Evolutionary conservation across 2,113 vertebrate genomes (phyloP).

Genomic region (Leucosticte australis): DNA sequence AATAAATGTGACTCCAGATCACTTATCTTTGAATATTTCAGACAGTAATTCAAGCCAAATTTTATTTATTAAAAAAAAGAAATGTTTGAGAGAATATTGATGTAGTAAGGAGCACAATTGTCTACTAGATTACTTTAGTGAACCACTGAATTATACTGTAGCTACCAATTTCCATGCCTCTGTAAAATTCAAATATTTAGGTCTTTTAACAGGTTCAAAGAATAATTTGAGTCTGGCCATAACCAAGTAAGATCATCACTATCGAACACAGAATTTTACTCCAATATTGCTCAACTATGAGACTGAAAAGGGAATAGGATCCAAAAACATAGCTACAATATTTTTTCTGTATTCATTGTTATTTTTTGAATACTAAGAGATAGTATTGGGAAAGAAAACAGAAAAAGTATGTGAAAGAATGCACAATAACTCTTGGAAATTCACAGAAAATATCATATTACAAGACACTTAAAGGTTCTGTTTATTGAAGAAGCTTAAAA

Average conservation of each 20-base stretch:
- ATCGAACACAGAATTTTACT: background rate
- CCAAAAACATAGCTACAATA: background rate
- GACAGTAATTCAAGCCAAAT: background rate
- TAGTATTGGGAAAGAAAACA: background rate
- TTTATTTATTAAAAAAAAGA: background rate
- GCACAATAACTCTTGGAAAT: background rate
- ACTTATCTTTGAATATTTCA: background rate
- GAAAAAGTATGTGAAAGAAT: background rate
- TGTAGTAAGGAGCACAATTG: background rate
- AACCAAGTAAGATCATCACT: background rate
- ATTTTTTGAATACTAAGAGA: background rate
- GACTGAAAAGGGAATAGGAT: background rate
- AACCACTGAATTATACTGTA: background rate
- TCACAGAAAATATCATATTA: background rate
- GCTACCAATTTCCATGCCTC: background rate
- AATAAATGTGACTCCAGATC: background rate
- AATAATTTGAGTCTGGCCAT: background rate
- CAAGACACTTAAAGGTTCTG: rapidly evolving
- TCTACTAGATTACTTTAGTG: background rate
- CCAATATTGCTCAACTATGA: background rate
- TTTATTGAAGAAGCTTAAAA: background rate
- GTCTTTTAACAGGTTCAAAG: background rate
- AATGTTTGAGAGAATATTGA: background rate
- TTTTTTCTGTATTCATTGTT: background rate
- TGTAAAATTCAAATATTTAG: background rate